phyloP scores from a whole-genome alignment of 2,113 vertebrate species.

The Sakesphorus luctuosus region DNA sequence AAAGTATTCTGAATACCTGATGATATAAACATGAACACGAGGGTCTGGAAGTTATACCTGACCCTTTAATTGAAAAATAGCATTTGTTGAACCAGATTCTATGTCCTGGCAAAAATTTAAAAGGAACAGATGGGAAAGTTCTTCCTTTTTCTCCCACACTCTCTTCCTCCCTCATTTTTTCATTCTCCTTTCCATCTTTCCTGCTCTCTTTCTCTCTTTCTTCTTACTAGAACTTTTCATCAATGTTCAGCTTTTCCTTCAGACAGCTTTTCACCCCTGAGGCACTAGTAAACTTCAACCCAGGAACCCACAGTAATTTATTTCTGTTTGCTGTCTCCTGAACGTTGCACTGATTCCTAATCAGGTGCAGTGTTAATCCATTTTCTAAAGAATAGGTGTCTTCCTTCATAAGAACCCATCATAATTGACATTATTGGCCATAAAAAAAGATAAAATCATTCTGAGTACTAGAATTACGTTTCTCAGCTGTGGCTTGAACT shows the following conservation, averaged over 20 bases:
- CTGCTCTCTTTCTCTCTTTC: not conserved
- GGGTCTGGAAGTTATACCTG: not conserved
- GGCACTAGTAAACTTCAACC: not conserved
- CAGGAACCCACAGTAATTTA: not conserved
- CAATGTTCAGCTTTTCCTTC: not conserved
- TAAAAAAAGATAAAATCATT: not conserved
- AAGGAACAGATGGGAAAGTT: not conserved
- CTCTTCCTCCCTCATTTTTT: not conserved
- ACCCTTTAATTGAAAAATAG: not conserved
- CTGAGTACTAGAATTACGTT: not conserved
- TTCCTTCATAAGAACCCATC: not conserved
- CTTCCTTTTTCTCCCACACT: not conserved
- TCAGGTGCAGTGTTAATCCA: not conserved
- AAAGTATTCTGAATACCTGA: not conserved
- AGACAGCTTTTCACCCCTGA: not conserved
- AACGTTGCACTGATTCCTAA: not conserved
- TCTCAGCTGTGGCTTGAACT: not conserved
- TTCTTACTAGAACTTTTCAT: not conserved
- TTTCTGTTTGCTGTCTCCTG: not conserved
- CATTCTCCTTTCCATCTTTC: not conserved
- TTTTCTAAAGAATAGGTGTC: constrained; percentile 17
- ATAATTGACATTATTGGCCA: not conserved
- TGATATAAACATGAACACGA: not conserved
- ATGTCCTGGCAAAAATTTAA: not conserved
- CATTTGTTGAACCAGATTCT: not conserved